phyloP scores from a whole-genome alignment of 2,797 vertebrate genomes.

The Sternarchorhynchus goeldii region DNA sequence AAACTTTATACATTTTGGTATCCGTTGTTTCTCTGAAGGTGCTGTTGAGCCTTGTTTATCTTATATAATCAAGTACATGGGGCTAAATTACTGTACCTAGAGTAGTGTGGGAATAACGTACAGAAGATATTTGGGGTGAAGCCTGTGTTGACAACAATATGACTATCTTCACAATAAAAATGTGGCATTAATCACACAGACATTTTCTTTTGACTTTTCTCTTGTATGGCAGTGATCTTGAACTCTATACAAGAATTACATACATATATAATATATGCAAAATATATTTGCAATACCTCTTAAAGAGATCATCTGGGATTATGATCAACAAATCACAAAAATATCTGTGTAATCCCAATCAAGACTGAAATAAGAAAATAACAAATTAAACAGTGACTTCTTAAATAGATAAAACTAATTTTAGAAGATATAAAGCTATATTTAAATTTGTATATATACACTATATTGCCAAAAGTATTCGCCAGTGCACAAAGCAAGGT shows the following conservation, averaged over 20 bases:
- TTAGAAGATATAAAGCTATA: no score
- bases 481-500: no score
- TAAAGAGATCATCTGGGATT: neutral
- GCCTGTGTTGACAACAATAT: conserved; percentile 29
- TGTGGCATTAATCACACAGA: conserved; percentile 34
- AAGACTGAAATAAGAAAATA: no score
- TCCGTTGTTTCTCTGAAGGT: conserved; percentile 42
- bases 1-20: conserved; percentile 70
- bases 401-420: no score
- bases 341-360: neutral
- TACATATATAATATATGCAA: no score
- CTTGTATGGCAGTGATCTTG: no score
- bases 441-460: no score
- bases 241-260: no score
- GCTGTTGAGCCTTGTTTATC: conserved; percentile 31
- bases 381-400: no score
- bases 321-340: neutral
- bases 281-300: no score
- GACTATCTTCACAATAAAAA: conserved; percentile 51
- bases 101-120: conserved; percentile 34
- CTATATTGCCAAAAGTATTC: no score
- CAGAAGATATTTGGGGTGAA: conserved; percentile 26
- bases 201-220: conserved; percentile 6
- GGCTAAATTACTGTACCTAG: conserved; percentile 31
- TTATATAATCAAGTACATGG: conserved; percentile 27